These are phyloP conservation scores for Aporrectodea caliginosa DNA, from an alignment of 1,140 invertebrate species.

Conservation along the genomic window DNA sequence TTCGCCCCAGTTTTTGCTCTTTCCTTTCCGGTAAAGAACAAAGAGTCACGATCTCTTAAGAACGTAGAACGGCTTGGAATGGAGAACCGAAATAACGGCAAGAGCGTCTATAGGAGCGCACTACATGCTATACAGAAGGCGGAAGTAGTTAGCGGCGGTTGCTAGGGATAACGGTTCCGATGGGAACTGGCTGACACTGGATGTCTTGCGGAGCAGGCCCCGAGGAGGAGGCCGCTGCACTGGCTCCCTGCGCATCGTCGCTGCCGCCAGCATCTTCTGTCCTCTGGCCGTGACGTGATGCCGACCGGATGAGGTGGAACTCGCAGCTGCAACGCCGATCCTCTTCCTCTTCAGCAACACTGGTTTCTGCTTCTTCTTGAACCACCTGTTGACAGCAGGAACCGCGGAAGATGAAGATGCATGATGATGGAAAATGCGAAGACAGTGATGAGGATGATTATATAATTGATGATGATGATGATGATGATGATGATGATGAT, in stretches of 20 bases:
- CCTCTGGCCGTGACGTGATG: neutral
- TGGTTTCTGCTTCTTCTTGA: neutral
- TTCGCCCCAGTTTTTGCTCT: too few species aligned
- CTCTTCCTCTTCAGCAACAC: neutral
- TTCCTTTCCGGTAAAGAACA: too few species aligned
- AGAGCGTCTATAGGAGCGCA: too few species aligned
- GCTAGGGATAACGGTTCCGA: neutral
- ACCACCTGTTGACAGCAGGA: neutral
- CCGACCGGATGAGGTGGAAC: neutral
- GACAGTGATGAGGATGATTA: neutral
- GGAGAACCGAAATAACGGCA: too few species aligned
- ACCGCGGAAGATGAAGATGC: neutral
- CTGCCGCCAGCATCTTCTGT: too few species aligned
- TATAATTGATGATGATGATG: neutral
- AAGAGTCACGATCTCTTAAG: too few species aligned
- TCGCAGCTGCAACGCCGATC: too few species aligned
- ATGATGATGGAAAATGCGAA: neutral
- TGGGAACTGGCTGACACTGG: neutral
- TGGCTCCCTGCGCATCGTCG: neutral
- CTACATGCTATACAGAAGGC: neutral
- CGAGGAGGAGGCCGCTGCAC: neutral
- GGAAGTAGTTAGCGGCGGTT: neutral
- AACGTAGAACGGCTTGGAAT: too few species aligned
- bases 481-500: neutral
- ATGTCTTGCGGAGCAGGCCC: too few species aligned